A percentile compares a stretch with the other conserved stretches of the same genome.
phyloP scores from a whole-genome alignment of 1,140 invertebrate genomes.

The Eumaeus atala region DNA sequence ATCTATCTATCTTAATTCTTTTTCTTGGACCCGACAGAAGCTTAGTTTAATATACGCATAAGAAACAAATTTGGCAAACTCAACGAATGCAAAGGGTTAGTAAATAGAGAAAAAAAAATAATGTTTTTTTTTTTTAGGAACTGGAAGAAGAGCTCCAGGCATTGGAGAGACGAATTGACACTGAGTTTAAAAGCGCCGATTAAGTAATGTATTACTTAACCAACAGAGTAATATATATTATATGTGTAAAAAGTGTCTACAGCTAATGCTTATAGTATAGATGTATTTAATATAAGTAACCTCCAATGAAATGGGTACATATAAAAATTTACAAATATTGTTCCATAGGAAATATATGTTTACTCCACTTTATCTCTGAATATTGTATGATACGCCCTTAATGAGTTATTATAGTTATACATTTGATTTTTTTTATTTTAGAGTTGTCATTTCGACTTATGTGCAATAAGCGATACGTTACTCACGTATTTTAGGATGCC shows the following conservation, averaged over 20 bases:
- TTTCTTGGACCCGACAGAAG: no score
- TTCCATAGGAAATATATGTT: constrained; percentile 2
- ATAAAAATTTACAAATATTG: constrained; percentile 5
- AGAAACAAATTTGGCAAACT: no score
- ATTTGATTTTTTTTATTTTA: neutral
- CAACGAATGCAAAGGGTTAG: no score
- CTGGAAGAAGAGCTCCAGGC: constrained; percentile 51
- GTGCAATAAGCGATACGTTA: no score
- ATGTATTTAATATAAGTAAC: neutral
- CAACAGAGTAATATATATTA: constrained; percentile 7
- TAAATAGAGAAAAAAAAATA: no score
- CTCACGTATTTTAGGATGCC: no score
- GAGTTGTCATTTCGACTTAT: neutral
- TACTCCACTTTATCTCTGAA: constrained; percentile 1
- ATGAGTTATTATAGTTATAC: no score
- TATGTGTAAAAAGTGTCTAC: neutral
- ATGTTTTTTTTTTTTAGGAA: constrained; percentile 27
- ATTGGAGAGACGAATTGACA: constrained; percentile 51
- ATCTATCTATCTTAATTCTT: no score
- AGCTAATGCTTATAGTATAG: constrained; percentile 1
- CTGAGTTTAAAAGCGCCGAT: constrained; percentile 50
- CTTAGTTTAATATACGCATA: no score
- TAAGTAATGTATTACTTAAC: constrained; percentile 22
- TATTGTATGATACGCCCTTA: neutral
- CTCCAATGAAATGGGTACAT: neutral